Evolutionary conservation across 2,113 vertebrate genomes (phyloP).

Genomic region (Murina feae): DNA sequence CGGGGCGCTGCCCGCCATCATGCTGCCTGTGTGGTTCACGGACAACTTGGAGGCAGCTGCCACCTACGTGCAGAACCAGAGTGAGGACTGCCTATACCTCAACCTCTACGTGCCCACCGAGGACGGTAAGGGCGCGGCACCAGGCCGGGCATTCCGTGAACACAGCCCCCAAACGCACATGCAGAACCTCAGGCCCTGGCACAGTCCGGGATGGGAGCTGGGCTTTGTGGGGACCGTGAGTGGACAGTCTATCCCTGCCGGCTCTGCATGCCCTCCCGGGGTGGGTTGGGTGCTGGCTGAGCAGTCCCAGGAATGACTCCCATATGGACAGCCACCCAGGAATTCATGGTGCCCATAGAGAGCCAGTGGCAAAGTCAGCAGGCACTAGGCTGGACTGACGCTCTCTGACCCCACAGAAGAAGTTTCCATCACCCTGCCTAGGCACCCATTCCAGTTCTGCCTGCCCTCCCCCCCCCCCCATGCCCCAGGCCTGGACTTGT

Average conservation of each 20-base stretch:
- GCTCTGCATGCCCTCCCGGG: background rate
- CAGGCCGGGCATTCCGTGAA: background rate
- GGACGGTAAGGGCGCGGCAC: slow-evolving; percentile 87
- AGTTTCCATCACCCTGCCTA: background rate
- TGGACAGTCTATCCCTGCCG: background rate
- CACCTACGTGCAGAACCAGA: slow-evolving; percentile 93
- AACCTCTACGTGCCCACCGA: slow-evolving; percentile 95
- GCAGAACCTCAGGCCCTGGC: background rate
- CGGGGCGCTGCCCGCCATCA: slow-evolving; percentile 91
- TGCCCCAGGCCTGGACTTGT: background rate
- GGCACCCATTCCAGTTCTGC: background rate
- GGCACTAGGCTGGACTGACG: background rate
- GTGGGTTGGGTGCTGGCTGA: background rate
- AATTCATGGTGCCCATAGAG: background rate
- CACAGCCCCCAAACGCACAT: slow-evolving; percentile 44
- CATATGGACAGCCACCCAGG: background rate
- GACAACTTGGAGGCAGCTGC: slow-evolving; percentile 92
- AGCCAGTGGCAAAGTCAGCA: background rate
- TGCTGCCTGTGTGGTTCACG: slow-evolving; percentile 95
- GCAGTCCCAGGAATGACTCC: background rate
- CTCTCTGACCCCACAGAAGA: background rate
- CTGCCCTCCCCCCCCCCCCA: background rate
- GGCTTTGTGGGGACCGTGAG: background rate
- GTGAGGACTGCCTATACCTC: slow-evolving; percentile 94
- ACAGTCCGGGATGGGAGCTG: background rate